Conservation (phyloP, 2,113 vertebrate species). For the Chionis minor region DNA sequence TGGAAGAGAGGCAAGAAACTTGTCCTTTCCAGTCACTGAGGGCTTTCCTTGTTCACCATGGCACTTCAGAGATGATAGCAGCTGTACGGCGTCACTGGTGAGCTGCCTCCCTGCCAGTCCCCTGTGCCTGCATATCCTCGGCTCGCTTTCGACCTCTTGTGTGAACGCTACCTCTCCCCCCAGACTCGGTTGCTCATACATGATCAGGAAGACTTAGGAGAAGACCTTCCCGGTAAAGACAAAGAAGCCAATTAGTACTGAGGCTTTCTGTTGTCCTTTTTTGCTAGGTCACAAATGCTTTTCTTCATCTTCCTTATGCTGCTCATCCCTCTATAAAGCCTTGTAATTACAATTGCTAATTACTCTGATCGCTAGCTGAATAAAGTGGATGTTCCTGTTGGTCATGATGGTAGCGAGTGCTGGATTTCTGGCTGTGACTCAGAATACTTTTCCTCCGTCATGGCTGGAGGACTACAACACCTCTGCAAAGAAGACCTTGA, state of each 20-base stretch:
- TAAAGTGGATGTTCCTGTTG: neutral
- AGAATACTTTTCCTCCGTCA: neutral
- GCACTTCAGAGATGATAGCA: neutral
- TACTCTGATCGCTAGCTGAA: neutral
- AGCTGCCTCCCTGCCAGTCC: neutral
- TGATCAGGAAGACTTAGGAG: neutral
- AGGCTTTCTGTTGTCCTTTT: neutral
- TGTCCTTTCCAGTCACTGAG: neutral
- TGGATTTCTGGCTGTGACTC: neutral
- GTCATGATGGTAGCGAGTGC: accelerated
- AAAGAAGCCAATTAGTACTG: neutral
- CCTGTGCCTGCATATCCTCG: neutral
- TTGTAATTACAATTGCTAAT: neutral
- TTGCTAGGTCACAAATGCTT: neutral
- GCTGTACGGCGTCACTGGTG: neutral
- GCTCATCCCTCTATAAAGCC: neutral
- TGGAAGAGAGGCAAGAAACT: neutral
- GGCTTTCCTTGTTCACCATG: neutral
- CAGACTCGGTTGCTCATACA: neutral
- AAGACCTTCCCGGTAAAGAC: neutral
- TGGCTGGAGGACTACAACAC: neutral
- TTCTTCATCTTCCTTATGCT: neutral
- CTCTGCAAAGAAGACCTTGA: neutral
- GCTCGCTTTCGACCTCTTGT: neutral
- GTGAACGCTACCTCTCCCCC: neutral